A percentile compares a stretch with the other conserved stretches of the same genome.
phyloP scores from a whole-genome alignment of 2,797 vertebrate species.

The Notolepis coatsorum region DNA sequence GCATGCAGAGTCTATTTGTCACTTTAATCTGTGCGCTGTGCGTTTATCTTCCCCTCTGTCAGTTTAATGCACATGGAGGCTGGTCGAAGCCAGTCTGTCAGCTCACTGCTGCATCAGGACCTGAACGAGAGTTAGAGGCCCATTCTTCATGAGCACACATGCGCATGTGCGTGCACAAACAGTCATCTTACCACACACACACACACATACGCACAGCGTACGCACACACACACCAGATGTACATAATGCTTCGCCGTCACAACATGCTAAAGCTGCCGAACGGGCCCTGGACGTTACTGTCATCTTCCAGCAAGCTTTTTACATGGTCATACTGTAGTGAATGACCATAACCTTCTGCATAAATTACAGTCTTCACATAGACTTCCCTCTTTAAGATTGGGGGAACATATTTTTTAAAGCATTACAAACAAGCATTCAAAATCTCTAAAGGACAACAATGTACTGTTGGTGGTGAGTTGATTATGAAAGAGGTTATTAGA shows the following conservation, averaged over 20 bases:
- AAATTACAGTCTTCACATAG: no score
- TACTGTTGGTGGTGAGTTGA: no score
- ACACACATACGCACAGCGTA: not conserved
- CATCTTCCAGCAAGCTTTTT: slow-evolving; percentile 10
- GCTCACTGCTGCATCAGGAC: slow-evolving; percentile 54
- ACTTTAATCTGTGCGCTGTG: slow-evolving; percentile 66
- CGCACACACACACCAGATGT: slow-evolving; percentile 21
- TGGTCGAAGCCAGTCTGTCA: slow-evolving; percentile 62
- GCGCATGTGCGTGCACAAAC: not conserved
- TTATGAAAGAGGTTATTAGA: no score
- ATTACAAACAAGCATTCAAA: no score
- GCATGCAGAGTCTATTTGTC: slow-evolving; percentile 76
- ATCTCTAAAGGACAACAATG: no score
- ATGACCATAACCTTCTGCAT: no score
- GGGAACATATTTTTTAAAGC: no score
- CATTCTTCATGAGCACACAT: slow-evolving; percentile 56
- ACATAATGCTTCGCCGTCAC: not conserved
- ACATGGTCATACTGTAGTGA: not conserved
- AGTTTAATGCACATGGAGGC: slow-evolving; percentile 66
- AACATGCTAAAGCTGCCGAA: not conserved
- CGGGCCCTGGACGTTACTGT: slow-evolving; percentile 2
- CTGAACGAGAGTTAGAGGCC: slow-evolving; percentile 53
- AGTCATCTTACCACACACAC: not conserved
- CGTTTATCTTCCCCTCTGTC: slow-evolving; percentile 69
- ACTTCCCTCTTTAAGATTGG: no score